Conservation (phyloP, 2,888 invertebrate genomes). For the Hydriomena furcata region DNA sequence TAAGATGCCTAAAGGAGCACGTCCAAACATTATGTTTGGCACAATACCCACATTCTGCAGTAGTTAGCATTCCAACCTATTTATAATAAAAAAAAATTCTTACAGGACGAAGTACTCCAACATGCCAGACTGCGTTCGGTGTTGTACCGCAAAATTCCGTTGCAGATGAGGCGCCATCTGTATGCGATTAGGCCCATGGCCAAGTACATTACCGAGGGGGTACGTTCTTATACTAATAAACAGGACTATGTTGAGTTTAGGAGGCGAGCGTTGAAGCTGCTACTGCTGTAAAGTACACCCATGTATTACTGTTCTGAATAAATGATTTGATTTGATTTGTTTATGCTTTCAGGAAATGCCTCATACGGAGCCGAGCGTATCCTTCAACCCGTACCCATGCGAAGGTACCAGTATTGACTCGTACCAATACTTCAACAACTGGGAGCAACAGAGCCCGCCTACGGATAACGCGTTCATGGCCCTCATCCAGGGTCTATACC, state of each 20-base stretch:
- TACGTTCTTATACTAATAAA: constrained; percentile 32
- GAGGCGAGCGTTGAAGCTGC: too few species aligned
- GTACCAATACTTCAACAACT: constrained; percentile 9
- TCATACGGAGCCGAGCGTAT: not conserved
- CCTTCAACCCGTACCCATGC: constrained; percentile 28
- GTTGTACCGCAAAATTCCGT: constrained; percentile 46
- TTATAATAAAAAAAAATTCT: too few species aligned
- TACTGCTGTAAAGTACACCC: too few species aligned
- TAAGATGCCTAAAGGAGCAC: too few species aligned
- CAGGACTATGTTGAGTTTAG: too few species aligned
- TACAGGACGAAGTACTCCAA: constrained; percentile 35
- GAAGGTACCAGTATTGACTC: constrained; percentile 6
- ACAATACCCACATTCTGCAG: too few species aligned
- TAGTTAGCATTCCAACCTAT: too few species aligned
- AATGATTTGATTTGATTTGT: too few species aligned
- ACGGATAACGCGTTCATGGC: constrained; percentile 3
- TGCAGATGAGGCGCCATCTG: constrained; percentile 53
- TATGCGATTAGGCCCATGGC: constrained; percentile 50
- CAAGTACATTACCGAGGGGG: constrained; percentile 51
- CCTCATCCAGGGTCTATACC: constrained; percentile 9
- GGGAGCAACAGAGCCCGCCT: not conserved
- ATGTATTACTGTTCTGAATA: too few species aligned
- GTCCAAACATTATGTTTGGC: too few species aligned
- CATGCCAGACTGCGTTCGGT: constrained; percentile 30
- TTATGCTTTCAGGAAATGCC: constrained; percentile 23